Evolutionary conservation across 2,797 vertebrate species (phyloP), one percentile per base, ranked within the genome.

Genomic region (Leuciscus waleckii): DNA sequence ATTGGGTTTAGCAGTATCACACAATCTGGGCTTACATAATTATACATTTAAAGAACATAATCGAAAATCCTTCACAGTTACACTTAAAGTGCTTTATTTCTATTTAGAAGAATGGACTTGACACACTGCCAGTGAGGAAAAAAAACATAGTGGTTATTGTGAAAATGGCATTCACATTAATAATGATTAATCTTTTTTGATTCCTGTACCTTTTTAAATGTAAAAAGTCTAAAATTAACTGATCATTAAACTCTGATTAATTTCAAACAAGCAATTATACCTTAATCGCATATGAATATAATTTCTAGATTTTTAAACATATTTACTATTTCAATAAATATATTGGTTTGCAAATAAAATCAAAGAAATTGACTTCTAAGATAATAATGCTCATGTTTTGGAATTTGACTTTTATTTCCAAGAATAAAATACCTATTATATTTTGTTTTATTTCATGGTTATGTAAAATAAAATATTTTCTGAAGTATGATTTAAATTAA

Each of bases 81-180:
- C 94, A 95, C 94, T 92, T 95, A 95, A 95, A 95, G 95, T 95
- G 94, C 94, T 95, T 95, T 93, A 93, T 95, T 95, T 93, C 91
- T 91, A 93, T 89, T 91, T 87, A 92, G 93, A 92, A 92, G 91
- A 93, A 90, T 90, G 89, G 70, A 92, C 82, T 85, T 63, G 79
- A 88, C 86, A 89, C 75, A 68, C 86, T 85, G 92, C 87, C 92
- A 90, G 91, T 92, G 89, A 87, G 58, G 65, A 83, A 84, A 77
- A 77, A 92, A 91, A 91, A 91, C 93, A 93, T 92, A 95, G 95
- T 95, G 94, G 94, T 95, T 93, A 93, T 94, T 85, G 92, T 93
- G 90, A 91, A 89, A 92, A 93, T 89, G 54, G 69, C 89, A 90
- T 95, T 94, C 94, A 95, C 93, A 95, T 95, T 94, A 91, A 91